phyloP scores from a whole-genome alignment of 2,888 invertebrate species.

The Epicampocera succincta region DNA sequence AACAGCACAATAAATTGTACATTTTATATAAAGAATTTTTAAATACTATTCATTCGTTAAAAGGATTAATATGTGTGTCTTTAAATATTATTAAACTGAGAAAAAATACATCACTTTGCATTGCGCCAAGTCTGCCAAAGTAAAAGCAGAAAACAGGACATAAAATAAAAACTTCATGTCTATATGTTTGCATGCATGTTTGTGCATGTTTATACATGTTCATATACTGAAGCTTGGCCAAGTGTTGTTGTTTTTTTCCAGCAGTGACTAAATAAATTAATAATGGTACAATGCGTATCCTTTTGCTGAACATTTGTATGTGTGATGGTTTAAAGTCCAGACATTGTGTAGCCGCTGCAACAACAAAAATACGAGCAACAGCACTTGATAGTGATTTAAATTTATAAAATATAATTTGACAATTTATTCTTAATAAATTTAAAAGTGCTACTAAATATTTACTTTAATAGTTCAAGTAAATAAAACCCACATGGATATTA shows the following conservation, averaged over 20 bases:
- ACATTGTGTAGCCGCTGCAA: conserved; percentile 41
- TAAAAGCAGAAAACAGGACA: conserved; percentile 27
- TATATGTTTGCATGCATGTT: neutral
- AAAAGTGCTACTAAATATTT: too few species aligned
- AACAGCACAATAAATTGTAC: too few species aligned
- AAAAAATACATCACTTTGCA: neutral
- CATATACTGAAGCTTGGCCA: conserved; percentile 5
- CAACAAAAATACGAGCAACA: neutral
- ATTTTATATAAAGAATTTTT: neutral
- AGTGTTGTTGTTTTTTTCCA: conserved; percentile 15
- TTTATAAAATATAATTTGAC: neutral
- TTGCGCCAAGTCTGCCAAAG: conserved; percentile 38
- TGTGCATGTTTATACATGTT: neutral
- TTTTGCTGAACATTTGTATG: conserved; percentile 18
- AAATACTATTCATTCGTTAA: neutral
- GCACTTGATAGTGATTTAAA: conserved; percentile 52
- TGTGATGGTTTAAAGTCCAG: conserved; percentile 5
- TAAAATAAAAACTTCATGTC: conserved; percentile 7
- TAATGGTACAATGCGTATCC: conserved; percentile 67
- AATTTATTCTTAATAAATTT: too few species aligned
- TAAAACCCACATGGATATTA: too few species aligned
- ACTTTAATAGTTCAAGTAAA: too few species aligned
- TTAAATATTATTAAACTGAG: conserved; percentile 2
- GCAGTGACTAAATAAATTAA: conserved; percentile 71
- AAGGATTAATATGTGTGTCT: neutral